Conservation (phyloP, 1,140 invertebrate species). For the Halesus radiatus region DNA sequence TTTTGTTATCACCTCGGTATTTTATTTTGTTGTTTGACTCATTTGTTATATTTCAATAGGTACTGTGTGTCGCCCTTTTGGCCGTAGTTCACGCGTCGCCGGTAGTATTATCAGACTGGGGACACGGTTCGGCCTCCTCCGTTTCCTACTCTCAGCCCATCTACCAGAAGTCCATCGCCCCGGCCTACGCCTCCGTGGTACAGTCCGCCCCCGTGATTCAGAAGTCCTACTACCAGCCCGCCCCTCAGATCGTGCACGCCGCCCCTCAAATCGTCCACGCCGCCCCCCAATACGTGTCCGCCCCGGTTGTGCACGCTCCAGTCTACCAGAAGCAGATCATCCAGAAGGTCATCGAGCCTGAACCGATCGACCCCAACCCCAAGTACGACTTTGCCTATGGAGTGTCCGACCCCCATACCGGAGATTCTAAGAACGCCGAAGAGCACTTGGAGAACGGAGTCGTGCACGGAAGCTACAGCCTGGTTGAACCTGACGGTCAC, state of each 20-base stretch:
- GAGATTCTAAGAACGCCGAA: constrained; percentile 77
- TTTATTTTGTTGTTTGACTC: not conserved
- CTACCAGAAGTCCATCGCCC: constrained; percentile 33
- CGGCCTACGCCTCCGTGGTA: constrained; percentile 42
- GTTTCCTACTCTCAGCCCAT: constrained; percentile 33
- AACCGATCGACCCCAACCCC: constrained; percentile 78
- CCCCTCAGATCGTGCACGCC: constrained; percentile 55
- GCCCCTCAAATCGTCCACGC: constrained; percentile 51
- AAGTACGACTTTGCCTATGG: constrained; percentile 82
- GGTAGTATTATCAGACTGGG: constrained; percentile 1
- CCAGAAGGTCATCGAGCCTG: constrained; percentile 64
- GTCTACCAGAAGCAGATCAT: constrained; percentile 59
- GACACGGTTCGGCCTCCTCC: constrained; percentile 37
- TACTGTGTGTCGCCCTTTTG: constrained; percentile 45
- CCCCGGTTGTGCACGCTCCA: constrained; percentile 59
- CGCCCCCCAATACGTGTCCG: constrained; percentile 58
- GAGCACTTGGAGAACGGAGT: constrained; percentile 75
- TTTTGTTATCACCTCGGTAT: too few species aligned
- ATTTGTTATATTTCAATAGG: constrained; percentile 32
- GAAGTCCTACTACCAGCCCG: constrained; percentile 34
- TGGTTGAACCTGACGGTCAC: constrained; percentile 77
- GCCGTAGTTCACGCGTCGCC: constrained; percentile 40
- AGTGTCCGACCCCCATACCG: constrained; percentile 78
- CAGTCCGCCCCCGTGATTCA: constrained; percentile 51
- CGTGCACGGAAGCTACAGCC: constrained; percentile 75